Percentiles rank a stretch among this genome's conserved stretches.
Evolutionary conservation across 1,140 invertebrate species (phyloP).

Genomic region (Leptinotarsa lineolata): DNA sequence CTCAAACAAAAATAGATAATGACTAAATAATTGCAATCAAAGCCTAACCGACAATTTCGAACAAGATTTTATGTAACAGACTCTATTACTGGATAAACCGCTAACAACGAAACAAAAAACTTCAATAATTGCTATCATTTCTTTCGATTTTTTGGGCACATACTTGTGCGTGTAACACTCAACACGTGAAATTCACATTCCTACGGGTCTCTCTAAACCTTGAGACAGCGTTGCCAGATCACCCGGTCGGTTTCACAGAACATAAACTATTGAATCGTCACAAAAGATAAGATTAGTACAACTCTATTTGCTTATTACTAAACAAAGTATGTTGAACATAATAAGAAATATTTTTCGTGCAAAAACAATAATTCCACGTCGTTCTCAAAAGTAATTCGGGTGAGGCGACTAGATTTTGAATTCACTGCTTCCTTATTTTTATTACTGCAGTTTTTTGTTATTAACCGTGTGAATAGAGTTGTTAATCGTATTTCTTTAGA

Average conservation of each 20-base stretch:
- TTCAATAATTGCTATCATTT: conserved; percentile 30
- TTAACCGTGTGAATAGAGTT: no score
- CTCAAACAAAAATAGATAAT: conserved; percentile 9
- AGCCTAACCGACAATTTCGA: not conserved
- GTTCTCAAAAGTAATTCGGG: no score
- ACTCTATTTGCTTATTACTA: no score
- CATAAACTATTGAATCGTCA: no score
- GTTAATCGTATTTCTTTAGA: no score
- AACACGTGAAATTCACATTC: conserved; percentile 36
- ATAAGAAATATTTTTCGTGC: no score
- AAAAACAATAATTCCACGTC: no score
- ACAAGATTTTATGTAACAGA: conserved; percentile 15
- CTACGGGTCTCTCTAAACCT: conserved; percentile 22
- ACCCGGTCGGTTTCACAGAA: not conserved
- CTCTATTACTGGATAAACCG: conserved; percentile 16
- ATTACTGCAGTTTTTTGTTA: no score
- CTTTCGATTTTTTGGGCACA: conserved; percentile 27
- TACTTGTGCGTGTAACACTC: conserved; percentile 29
- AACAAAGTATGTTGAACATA: no score
- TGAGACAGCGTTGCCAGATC: conserved; percentile 16
- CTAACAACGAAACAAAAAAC: conserved; percentile 22
- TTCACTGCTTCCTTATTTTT: no score
- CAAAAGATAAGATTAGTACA: no score
- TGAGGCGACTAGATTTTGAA: no score
- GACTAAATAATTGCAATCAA: conserved; percentile 20